Evolutionary conservation across 2,113 vertebrate genomes (phyloP).

Genomic region (Alouatta palliata): DNA sequence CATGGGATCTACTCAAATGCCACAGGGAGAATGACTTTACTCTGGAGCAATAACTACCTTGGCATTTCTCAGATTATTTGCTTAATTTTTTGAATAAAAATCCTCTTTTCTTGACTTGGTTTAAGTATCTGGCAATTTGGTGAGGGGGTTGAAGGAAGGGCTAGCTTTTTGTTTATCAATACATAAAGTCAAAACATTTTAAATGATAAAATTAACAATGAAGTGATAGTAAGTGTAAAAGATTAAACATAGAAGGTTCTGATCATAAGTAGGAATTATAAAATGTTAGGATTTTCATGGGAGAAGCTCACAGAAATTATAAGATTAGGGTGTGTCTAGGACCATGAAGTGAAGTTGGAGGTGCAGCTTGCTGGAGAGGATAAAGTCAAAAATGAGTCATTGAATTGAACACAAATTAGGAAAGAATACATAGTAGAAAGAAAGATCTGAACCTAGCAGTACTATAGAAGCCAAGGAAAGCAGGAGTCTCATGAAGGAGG

Average conservation of each 20-base stretch:
- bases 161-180: neutral
- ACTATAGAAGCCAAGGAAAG: neutral
- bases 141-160: neutral
- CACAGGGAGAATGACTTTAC: neutral
- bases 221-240: neutral
- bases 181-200: neutral
- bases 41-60: neutral
- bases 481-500: neutral
- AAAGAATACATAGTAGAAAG: neutral
- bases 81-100: neutral
- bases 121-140: neutral
- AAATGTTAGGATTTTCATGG: neutral
- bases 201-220: neutral
- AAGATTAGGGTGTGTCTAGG: neutral
- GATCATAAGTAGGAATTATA: neutral
- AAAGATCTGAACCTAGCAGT: neutral
- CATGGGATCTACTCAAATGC: neutral
- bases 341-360: neutral
- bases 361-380: neutral
- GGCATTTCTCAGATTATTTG: neutral
- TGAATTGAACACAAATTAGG: neutral
- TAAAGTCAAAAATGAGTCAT: neutral
- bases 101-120: neutral
- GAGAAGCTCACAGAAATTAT: neutral
- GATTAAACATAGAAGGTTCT: neutral